Percentiles rank a stretch among this genome's conserved stretches.
phyloP scores from a whole-genome alignment of 2,113 vertebrate species.

The Nesogale talazaci region DNA sequence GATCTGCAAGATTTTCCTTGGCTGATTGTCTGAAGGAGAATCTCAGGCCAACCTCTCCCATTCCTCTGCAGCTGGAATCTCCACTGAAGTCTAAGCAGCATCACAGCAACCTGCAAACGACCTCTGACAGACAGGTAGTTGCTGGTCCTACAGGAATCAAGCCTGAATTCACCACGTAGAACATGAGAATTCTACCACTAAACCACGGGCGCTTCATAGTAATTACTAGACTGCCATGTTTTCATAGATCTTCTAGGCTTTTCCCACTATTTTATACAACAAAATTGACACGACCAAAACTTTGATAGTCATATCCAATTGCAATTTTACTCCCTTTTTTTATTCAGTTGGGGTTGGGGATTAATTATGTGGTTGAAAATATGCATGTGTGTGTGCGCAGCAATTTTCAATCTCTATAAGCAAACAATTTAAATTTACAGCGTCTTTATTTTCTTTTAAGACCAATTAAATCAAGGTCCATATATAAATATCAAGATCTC shows the following conservation, averaged over 20 bases:
- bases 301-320: not conserved
- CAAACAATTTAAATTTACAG: not conserved
- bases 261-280: not conserved
- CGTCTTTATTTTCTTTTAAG: conserved; percentile 3
- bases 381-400: not conserved
- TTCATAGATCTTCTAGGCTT: not conserved
- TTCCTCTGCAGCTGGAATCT: not conserved
- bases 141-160: too few species aligned
- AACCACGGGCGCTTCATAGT: not conserved
- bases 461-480: not conserved
- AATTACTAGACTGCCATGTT: not conserved
- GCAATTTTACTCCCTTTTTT: not conserved
- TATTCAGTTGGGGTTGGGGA: not conserved
- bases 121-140: not conserved
- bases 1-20: not conserved
- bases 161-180: not conserved
- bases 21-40: not conserved
- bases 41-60: not conserved
- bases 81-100: not conserved
- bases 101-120: not conserved
- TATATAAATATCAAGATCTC: not conserved
- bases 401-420: not conserved
- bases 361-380: not conserved
- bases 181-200: not conserved
- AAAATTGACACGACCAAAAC: not conserved